These are phyloP conservation scores for Glyptemys insculpta DNA, from an alignment of 2,797 vertebrate genomes.

Conservation along the genomic window DNA sequence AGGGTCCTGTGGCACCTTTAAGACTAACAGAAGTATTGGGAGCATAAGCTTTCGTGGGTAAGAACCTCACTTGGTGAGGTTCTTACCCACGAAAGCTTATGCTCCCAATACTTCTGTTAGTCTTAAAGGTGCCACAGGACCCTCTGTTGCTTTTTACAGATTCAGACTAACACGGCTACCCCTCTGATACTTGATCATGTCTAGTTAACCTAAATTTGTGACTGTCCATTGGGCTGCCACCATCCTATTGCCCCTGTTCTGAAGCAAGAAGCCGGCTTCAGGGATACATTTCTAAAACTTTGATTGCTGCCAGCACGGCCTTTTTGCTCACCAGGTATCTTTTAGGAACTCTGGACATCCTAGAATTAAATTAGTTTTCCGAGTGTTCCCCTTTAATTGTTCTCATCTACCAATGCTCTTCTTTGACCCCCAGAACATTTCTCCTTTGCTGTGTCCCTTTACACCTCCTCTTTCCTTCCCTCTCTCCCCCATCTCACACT, in stretches of 20 bases:
- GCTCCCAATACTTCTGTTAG: too few species aligned
- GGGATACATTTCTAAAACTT: background rate
- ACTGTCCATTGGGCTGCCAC: background rate
- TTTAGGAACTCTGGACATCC: background rate
- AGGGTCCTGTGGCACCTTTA: too few species aligned
- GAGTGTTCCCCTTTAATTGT: background rate
- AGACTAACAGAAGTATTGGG: too few species aligned
- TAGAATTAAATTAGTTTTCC: background rate
- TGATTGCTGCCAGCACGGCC: background rate
- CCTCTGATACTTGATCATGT: too few species aligned
- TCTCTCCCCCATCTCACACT: background rate
- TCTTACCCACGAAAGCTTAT: too few species aligned
- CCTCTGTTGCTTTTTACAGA: too few species aligned
- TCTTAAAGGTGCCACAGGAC: too few species aligned
- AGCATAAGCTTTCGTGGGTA: too few species aligned
- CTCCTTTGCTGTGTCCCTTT: background rate
- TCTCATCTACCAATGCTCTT: background rate
- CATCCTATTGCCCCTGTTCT: background rate
- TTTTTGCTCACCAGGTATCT: background rate
- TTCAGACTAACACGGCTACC: too few species aligned
- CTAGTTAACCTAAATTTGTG: background rate
- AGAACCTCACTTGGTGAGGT: too few species aligned
- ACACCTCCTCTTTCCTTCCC: background rate
- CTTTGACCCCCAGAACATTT: background rate
- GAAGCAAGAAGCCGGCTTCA: slow-evolving; percentile 27